Conservation (phyloP, 2,888 invertebrate genomes). For the Rhabditoides inermis region DNA sequence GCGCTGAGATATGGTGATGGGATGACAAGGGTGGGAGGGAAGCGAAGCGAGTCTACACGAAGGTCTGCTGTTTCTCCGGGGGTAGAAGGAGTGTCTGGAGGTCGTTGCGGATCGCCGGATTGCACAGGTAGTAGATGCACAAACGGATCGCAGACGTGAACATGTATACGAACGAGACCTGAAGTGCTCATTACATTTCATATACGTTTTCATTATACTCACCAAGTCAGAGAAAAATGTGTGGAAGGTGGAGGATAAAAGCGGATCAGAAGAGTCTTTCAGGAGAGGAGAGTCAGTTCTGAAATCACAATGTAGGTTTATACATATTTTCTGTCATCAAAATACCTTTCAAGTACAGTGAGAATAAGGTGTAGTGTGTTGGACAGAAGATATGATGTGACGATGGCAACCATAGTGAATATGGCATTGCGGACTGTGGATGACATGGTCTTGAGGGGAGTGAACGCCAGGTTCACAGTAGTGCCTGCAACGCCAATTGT, state of each 20-base stretch:
- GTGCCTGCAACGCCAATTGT: background rate
- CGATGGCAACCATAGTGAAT: conserved; percentile 50
- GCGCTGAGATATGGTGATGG: too few species aligned
- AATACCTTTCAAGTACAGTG: conserved; percentile 42
- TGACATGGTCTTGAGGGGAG: conserved; percentile 25
- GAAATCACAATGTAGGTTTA: too few species aligned
- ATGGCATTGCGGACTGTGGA: conserved; percentile 40
- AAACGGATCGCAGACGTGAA: conserved; percentile 48
- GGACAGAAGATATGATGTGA: conserved; percentile 47
- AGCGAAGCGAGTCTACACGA: too few species aligned
- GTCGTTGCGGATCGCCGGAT: conserved; percentile 40
- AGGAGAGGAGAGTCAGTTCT: conserved; percentile 39
- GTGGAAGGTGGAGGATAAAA: conserved; percentile 47
- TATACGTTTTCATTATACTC: background rate
- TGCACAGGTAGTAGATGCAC: conserved; percentile 47
- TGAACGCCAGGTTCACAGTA: conserved; percentile 16
- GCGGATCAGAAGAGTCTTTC: conserved; percentile 32
- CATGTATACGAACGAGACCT: conserved; percentile 49
- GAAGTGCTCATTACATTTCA: background rate
- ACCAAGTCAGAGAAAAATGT: conserved; percentile 42
- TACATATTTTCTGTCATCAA: too few species aligned
- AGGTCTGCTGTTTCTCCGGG: too few species aligned
- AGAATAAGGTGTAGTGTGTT: conserved; percentile 46
- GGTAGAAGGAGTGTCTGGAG: conserved; percentile 6
- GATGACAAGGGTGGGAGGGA: too few species aligned